Evolutionary conservation across 37 sponge, comb jelly and placozoan species (phyloP), one percentile per base, ranked within the genome.

Genomic region (Amphimedon queenslandica): DNA sequence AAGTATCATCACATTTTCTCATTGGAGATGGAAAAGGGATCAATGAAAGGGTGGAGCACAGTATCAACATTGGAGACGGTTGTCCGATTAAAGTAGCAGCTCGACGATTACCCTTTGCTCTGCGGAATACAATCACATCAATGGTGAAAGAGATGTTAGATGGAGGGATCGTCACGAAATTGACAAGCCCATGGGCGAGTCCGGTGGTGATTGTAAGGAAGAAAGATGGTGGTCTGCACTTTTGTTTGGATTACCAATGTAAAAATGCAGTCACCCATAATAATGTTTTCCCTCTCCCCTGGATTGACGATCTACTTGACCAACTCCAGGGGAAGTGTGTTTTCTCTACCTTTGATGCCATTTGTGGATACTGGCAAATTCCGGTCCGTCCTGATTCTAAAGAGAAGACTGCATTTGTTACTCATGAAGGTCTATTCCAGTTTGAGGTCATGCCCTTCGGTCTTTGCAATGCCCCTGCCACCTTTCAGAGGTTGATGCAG

Each of bases 251-350:
- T n/a, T n/a, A n/a, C n/a, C n/a, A n/a, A n/a, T n/a, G n/a, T n/a
- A n/a, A n/a, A n/a, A n/a, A n/a, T n/a, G n/a, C n/a, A n/a, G n/a
- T n/a, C n/a, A n/a, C n/a, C n/a, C n/a, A n/a, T n/a, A n/a, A n/a
- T n/a, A n/a, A n/a, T n/a, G n/a, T n/a, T n/a, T n/a, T n/a, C n/a
- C n/a, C n/a, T n/a, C n/a, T n/a, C n/a, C n/a, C n/a, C n/a, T n/a
- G n/a, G n/a, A n/a, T n/a, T n/a, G n/a, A n/a, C n/a, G n/a, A n/a
- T n/a, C n/a, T n/a, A n/a, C n/a, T n/a, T n/a, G n/a, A n/a, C n/a
- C n/a, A n/a, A n/a, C 68, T 5, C 3, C 5, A 60, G 38, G 75
- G 58, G 4, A 73, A 73, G 32, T 60, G 63, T 13, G 75, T 38
- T 3, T 73, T 73, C 31, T 11, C 24, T 3, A 73, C 63, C 2